Evolutionary conservation across 2,797 vertebrate genomes (phyloP), one percentile per base, ranked within the genome.

Genomic region (Poliocrania exsul): DNA sequence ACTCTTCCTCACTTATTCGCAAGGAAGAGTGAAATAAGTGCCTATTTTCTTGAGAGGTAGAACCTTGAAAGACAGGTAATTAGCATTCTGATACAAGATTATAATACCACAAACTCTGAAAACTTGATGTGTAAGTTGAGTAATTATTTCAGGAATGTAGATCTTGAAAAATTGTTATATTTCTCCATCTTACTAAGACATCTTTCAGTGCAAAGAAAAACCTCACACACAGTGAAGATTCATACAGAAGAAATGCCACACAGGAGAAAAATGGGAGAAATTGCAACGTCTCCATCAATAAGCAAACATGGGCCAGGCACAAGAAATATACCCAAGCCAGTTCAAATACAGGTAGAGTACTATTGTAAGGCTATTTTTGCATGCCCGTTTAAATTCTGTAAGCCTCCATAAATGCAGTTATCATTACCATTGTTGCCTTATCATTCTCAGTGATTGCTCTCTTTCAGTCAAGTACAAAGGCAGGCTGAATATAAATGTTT

Each of bases 401-500:
- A 69, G 57, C 91, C 94, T 97, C 96, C 94, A 95, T 96, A 98
- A 98, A 97, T 92, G 93, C 91, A 97, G 97, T 97, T 97, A 97
- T 97, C 95, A 97, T 97, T 96, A 96, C 93, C 85, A 97, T 97
- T 97, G 96, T 97, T 97, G 94, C 96, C 95, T 97, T 98, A 97
- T 97, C 97, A 95, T 94, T 97, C 95, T 96, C 95, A 88, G 92
- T 92, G 93, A 97, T 96, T 97, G 96, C 95, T 97, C 91, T 97
- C 97, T 98, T 97, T 98, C 96, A 97, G 82, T 96, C 95, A 97
- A 97, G 94, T 96, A 97, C 96, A 97, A 97, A 98, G 94, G 96
- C 93, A 97, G 93, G 64, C 96, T 97, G 96, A 97, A 97, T 97
- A 97, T 97, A 98, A 98, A 97, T 97, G 97, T 97, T 98, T 98